Evolutionary conservation across 2,797 vertebrate species (phyloP).

Genomic region (Oryzias dopingdopingensis): DNA sequence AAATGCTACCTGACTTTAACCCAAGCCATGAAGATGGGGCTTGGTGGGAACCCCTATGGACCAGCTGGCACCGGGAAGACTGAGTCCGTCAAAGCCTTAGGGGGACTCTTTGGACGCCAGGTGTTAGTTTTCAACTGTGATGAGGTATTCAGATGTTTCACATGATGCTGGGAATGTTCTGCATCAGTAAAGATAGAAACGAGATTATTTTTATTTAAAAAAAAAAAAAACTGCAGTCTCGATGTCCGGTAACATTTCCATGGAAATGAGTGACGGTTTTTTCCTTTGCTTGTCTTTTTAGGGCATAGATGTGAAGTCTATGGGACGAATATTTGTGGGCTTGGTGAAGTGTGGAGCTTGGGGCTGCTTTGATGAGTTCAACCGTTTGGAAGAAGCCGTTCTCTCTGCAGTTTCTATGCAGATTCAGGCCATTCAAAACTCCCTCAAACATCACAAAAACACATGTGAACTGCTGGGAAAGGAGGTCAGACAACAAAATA

Average conservation of each 20-base stretch:
- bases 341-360: conserved; percentile 96
- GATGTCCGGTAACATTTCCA: too few relatives aligned
- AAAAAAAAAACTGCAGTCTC: not conserved
- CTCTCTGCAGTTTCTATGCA: conserved; percentile 98
- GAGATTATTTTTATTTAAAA: not conserved
- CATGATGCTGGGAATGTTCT: not conserved
- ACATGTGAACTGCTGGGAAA: conserved; percentile 90
- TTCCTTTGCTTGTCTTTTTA: conserved; percentile 51
- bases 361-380: conserved; percentile 99
- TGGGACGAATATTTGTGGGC: conserved; percentile 97
- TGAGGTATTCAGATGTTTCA: conserved; percentile 79
- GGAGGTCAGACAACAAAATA: conserved; percentile 77
- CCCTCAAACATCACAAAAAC: conserved; percentile 87
- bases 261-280: not conserved
- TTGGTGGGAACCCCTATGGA: conserved; percentile 96
- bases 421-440: conserved; percentile 96
- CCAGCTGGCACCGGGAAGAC: conserved; percentile 98
- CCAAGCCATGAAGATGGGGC: conserved; percentile 96
- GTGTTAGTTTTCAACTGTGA: conserved; percentile 99
- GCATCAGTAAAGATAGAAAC: not conserved
- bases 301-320: conserved; percentile 98
- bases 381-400: conserved; percentile 94
- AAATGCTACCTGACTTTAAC: conserved; percentile 97
- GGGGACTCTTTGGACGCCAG: conserved; percentile 93
- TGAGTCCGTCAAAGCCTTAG: conserved; percentile 95